Base-by-base conservation (phyloP, 2,797 vertebrate genomes). In the Micromesistius poutassou region DNA sequence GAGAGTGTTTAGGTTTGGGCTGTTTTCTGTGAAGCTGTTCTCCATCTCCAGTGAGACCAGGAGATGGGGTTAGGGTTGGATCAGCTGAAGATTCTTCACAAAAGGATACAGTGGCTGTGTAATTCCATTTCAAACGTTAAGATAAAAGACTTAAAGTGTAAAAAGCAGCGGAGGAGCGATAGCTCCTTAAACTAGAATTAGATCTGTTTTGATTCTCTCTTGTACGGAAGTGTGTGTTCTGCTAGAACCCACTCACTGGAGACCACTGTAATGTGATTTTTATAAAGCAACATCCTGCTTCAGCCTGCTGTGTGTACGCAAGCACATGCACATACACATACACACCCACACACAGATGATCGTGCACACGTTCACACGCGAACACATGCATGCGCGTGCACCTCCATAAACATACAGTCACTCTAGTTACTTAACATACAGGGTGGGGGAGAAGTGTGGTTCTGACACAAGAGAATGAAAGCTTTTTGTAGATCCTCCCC, bases 331-430 rank as follows among this genome's bases (percentile, higher is more conserved):
- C 55, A 62, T 25, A 13, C 46, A 55, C 66, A 30, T 84, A 73
- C 70, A 79, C 30, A 22, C 25, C 6, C 74, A 35, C 28, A 74
- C 85, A 62, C 81, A 78, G 10, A 42, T 13, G 4, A 12, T 3
- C 38, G 9, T 13, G 38, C 14, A 16, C 40, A 12, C 14, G 12
- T 42, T 4, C 12, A 42, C 13, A 13, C 12, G 40, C 40, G 13
- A 0, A 40, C 38, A 40, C 40, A 42, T 14, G 2, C 40, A 14
- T 35, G 79, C 46, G 78, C 80, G 81, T 73, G 77, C 79, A 78
- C 22, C 8, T 38, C 9, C 46, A 55, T n/a, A 75, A n/a, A 68
- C 19, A 66, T 46, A 68, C 74, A 75, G 31, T 66, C 74, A 55
- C 46, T 55, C 46, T 55, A 55, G 16, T 55, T 55, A 55, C 46